Evolutionary conservation across 2,797 vertebrate species (phyloP), one percentile per base, ranked within the genome.

Genomic region (Botia almorhae): DNA sequence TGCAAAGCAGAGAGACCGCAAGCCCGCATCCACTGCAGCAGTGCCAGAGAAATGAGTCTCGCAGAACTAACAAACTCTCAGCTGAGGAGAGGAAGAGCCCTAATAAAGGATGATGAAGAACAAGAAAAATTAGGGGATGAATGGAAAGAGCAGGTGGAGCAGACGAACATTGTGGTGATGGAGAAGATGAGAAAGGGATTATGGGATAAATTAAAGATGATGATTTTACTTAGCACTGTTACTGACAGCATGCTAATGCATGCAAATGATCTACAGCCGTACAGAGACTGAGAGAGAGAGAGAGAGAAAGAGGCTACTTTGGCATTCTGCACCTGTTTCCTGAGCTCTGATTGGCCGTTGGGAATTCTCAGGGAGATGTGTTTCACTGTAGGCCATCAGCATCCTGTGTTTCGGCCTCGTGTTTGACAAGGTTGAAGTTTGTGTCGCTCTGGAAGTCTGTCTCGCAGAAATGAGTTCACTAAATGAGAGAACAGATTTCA

Each of bases 141-240:
- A 67, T 61, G 23, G 29, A 84, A 75, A 26, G 78, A 79, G 84
- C 23, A 64, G 29, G 74, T 48, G n/a, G 5, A 12, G n/a, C 0
- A 4, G 12, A 50, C 2, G 7, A 17, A 61, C 11, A 43, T 65
- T 5, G 33, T 4, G 2, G 58, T 23, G 26, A 33, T 11, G 61
- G 67, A 69, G 79, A 81, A 55, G 69, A 60, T 19, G 76, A 68
- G 60, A 7, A 61, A 53, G 69, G 29, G 55, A 36, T 70, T 63
- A 50, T 76, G 89, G 87, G 88, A 93, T 93, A 91, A 93, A 93
- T 94, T 93, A 93, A 93, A 93, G 92, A 94, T 93, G 92, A 89
- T 89, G 23, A 16, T 78, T 61, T 78, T 69, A 14, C 50, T 68
- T 33, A 26, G 50, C 14, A 0, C 65, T 53, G 14, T 51, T 64